Evolutionary conservation across 2,888 invertebrate genomes (phyloP), one percentile per base, ranked within the genome.

Genomic region (Cryptus armator): DNA sequence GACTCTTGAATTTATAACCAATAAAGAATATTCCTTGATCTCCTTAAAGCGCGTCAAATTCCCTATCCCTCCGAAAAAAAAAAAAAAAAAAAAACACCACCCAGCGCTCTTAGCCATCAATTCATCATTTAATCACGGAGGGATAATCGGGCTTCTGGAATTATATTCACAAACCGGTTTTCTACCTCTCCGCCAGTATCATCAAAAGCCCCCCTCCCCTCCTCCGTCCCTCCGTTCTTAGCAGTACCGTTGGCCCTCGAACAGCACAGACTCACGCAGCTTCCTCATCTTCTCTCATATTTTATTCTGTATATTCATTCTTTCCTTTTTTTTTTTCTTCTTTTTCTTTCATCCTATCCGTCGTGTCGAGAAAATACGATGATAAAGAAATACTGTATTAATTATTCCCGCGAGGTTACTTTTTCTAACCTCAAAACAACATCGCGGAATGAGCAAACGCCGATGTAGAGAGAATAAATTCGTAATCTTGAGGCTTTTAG

Each of bases 141-240:
- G 80, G 74, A 83, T 86, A 86, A 84, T 84, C 86, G 84, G 85
- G 89, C 89, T 89, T 89, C 90, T 89, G 88, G 87, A 88, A 87
- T 90, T 89, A 84, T 85, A 88, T 87, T 87, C 81, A 71, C 51
- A 88, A 89, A 90, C 90, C 89, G 89, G 89, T 90, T 89, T 48
- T 72, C 81, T 10, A 14, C 62, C n/a, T 67, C 51, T 53, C 19
- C 46, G n/a, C 66, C 75, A 24, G 59, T 44, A 29, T 43, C 44
- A 44, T 59, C 44, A 44, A 59, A 82, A 74, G 75, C 72, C 74
- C 51, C 67, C 44, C 64, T 72, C 75, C 70, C 79, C 37, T 37
- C 6, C 37, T 9, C 9, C 37, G 37, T 37, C 37, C 37, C 37
- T 37, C 10, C 24, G 19, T 19, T 74, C 71, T 79, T 81, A 53